Base-by-base conservation (phyloP, 1,140 invertebrate species). In the Heliconius hermathena region DNA sequence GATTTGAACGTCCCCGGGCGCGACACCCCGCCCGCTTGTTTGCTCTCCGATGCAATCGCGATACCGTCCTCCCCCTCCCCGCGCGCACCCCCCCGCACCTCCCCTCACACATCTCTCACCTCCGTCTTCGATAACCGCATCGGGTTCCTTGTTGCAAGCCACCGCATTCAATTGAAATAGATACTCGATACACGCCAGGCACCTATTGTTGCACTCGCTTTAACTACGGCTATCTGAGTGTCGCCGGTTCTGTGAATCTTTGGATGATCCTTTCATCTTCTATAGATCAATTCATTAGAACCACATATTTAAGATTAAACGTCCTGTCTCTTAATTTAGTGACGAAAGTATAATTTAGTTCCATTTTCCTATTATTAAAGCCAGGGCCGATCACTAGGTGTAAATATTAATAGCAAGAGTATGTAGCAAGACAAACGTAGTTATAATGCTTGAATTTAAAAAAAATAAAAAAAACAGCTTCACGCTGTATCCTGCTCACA, bases 1-100 rank as follows among this genome's bases (percentile, higher is more conserved):
- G 91, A 93, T 93, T 93, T 93, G 90, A 92, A 88, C 91, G 85
- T 81, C 84, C 85, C 88, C 86, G 83, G 73, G 78, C 73, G 85
- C 90, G 88, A 89, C 87, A 89, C 88, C 88, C 90, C 91, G 87
- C 88, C 90, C 90, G 90, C 91, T 91, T 94, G 91, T 94, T 93
- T 94, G 91, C 91, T 93, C 92, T 93, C 89, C 90, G 92, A 93
- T 94, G 92, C 92, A 94, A 94, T 93, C 92, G 92, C 92, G 92
- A 94, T 91, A 92, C 91, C 85, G 86, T 79, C 85, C 82, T 78
- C 81, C 74, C 80, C 85, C 84, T 79, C 88, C 81, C 88, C 76
- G 41, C 11, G 13, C 33, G 33, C 33, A 36, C 84, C 78, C 89
- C 81, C 87, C 76, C 85, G 46, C 76, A 8, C 49, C 84, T 71